Evolutionary conservation across 2,888 invertebrate genomes (phyloP).

Genomic region (Neoitamus cyanurus): DNA sequence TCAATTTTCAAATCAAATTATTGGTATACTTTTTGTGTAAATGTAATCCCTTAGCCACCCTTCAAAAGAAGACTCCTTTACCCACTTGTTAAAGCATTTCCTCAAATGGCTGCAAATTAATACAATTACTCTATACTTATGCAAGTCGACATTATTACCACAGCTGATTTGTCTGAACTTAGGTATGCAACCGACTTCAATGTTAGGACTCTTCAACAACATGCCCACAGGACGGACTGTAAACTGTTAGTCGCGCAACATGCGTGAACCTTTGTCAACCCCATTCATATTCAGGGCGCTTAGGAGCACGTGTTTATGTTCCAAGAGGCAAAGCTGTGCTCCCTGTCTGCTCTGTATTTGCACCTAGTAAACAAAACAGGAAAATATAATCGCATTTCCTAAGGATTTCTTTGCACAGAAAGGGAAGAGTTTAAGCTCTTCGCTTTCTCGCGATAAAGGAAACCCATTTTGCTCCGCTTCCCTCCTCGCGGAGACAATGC

Average conservation of each 20-base stretch:
- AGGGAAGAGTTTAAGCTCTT: slow-evolving; percentile 16
- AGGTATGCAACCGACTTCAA: not conserved
- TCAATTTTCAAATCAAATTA: no score
- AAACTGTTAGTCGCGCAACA: not conserved
- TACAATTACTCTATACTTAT: no score
- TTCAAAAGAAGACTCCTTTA: no score
- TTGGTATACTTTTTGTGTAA: no score
- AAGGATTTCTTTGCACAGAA: not conserved
- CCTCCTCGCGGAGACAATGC: not conserved
- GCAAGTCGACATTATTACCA: no score
- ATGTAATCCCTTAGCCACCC: no score
- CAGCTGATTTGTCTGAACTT: not conserved
- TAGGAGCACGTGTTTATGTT: not conserved
- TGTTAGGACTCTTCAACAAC: not conserved
- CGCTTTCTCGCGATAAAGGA: not conserved
- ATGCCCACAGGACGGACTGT: not conserved
- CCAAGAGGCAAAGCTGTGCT: not conserved
- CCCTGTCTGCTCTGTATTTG: slow-evolving; percentile 8
- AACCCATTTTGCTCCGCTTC: slow-evolving; percentile 8
- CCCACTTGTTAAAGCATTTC: no score
- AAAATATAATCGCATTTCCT: slow-evolving; percentile 39
- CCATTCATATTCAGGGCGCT: not conserved
- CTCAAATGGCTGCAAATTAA: no score
- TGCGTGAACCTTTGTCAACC: slow-evolving; percentile 14
- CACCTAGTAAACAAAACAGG: not conserved